Base-by-base conservation (phyloP, 2,797 vertebrate genomes). In the Gobionotothen gibberifrons region DNA sequence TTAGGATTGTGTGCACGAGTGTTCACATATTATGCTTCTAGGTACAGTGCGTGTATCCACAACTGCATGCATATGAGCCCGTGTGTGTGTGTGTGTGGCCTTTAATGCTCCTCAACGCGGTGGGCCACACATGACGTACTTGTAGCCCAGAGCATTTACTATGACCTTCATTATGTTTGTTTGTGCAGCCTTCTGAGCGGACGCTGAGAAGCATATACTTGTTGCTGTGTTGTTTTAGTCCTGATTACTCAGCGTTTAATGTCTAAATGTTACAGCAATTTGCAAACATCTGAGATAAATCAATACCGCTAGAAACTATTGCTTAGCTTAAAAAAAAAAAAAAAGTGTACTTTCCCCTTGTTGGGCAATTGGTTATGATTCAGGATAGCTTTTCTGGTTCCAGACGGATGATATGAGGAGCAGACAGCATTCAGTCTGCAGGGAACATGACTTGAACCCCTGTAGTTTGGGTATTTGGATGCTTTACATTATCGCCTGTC, bases 141-240 rank as follows among this genome's bases (percentile, higher is more conserved):
- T 64, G 36, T 66, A 74, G 86, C 79, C 71, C 69, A 12, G 65
- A 78, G 85, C 83, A 83, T 81, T 89, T 84, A 78, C 70, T 79
- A 26, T 15, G 78, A 80, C 87, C 79, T 90, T 86, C 84, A 78
- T 88, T 64, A 79, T 79, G 73, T 82, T 82, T 87, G 76, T 83
- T 84, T 88, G 83, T 69, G 79, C 78, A 86, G 85, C 84, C 85
- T 82, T 88, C 85, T 64, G 77, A 79, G 76, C 32, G 11, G 67
- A 84, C 64, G 66, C 68, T 17, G 62, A 68, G 69, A 72, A 74
- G 56, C 69, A 71, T 56, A 32, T 29, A 62, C 79, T 77, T 79
- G 82, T 82, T 81, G 72, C 73, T 13, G 58, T 85, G 79, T 82
- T 87, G 76, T 74, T 89, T 80, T 77, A 85, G 73, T 76, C 65